Evolutionary conservation across 2,113 vertebrate species (phyloP), one percentile per base, ranked within the genome.

Genomic region (Sander vitreus): DNA sequence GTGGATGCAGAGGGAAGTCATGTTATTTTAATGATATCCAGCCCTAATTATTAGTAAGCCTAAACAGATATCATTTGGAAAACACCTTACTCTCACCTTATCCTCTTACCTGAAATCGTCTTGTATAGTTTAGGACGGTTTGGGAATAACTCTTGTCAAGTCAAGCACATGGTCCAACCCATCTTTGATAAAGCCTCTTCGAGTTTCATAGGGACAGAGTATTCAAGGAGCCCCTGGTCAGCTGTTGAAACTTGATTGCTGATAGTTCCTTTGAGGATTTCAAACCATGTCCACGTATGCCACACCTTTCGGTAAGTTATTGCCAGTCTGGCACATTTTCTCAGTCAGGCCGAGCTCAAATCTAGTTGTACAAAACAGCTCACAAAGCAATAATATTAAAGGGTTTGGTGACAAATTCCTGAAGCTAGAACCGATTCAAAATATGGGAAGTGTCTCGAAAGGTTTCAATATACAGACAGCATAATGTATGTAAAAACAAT

Each of bases 101-200:
- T 14, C 14, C 55, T 58, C 74, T 77, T 62, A 78, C 75, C 60
- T 66, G 14, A 19, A 59, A 48, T 66, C 15, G 2, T 54, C 14
- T 30, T 76, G 23, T 5, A 51, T 53, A 23, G 15, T 30, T 57
- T n/a, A 36, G 45, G 10, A 72, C 68, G 60, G 23, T 76, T 55
- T 63, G 66, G 39, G 19, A 57, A 48, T 59, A 13, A 9, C 16
- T 74, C 19, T 68, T 69, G 30, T 71, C 23, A 72, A 43, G 5
- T 74, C 55, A 67, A 43, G 53, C 43, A 71, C 58, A 30, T 5
- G 50, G 57, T 71, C 43, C 50, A 77, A 45, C 19, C 2, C 14
- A 0, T 70, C 72, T 80, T 62, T 68, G 9, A 47, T 21, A 53
- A 80, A 30, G 21, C 19, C 14, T 77, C 43, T 50, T 78, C 47